Base-by-base conservation (phyloP, 2,113 vertebrate species). In the Oreocharis arfaki region DNA sequence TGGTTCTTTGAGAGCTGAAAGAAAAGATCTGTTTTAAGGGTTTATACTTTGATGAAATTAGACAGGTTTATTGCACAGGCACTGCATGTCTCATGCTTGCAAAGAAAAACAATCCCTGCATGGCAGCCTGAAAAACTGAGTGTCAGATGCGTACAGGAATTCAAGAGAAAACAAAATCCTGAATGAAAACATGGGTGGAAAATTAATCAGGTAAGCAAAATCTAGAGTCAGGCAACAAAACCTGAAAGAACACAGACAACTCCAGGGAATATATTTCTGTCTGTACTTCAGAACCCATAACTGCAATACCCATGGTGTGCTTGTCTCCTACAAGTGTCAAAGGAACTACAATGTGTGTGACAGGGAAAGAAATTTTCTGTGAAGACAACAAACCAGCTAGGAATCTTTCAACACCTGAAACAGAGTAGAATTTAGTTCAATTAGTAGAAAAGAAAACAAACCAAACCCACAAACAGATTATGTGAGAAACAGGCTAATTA, bases 1-100 rank as follows among this genome's bases (percentile, higher is more conserved):
- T n/a, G 95, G 84, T 86, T 96, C 98, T 93, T 91, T 97, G 53
- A 60, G 26, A 96, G 82, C 98, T 98, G 96, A 94, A 97, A 98
- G 83, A 96, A 92, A 97, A 97, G 63, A 79, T 18, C 15, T 63
- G 23, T 76, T 85, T 90, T 91, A 94, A 94, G 75, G 44, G 4
- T 68, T 53, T 68, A 24, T 56, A 11, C 30, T 65, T 44, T 64
- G 60, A 49, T 1, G 5, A 49, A 81, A 64, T 61, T 6, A 71
- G 26, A 30, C 18, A 92, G 67, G 50, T 37, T 71, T 76, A 80
- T 81, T 41, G 60, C 23, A 68, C 12, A 88, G 50, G 33, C 5
- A 81, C 7, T 65, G 67, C 42, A 60, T 44, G 13, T 44, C 56
- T 52, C 4, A 11, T 65, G 50, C 24, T 87, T 69, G 26, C 68